Conservation (phyloP, 2,113 vertebrate genomes). For the Xiphophorus hellerii region DNA sequence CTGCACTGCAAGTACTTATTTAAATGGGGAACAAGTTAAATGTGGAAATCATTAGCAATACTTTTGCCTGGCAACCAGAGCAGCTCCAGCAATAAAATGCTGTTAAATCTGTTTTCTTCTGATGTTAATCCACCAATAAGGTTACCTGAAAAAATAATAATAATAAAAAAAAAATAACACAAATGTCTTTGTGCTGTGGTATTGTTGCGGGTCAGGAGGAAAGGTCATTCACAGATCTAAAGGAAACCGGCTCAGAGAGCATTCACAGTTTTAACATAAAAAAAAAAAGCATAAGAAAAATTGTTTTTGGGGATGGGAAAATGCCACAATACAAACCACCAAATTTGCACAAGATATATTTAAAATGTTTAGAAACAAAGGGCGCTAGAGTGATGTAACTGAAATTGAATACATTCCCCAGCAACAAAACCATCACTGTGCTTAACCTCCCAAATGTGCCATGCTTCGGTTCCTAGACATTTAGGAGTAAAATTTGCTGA, state of each 20-base stretch:
- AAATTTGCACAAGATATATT: neutral
- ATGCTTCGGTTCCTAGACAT: no score
- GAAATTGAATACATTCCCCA: no score
- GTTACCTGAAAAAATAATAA: neutral
- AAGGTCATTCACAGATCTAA: conserved; percentile 39
- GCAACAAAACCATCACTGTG: no score
- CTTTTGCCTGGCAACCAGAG: conserved; percentile 30
- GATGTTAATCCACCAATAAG: neutral
- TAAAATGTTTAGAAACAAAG: neutral
- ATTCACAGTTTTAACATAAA: conserved; percentile 78
- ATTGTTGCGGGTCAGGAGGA: conserved; percentile 36
- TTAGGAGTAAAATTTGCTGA: neutral
- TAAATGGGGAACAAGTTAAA: no score
- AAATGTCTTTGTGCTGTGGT: conserved; percentile 58
- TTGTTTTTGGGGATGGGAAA: conserved; percentile 37
- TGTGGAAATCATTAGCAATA: no score
- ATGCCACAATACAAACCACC: neutral
- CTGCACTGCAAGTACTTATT: neutral
- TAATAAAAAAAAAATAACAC: neutral
- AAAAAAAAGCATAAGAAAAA: conserved; percentile 47
- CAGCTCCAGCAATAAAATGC: conserved; percentile 46
- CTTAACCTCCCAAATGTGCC: neutral
- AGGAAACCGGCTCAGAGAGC: conserved; percentile 66
- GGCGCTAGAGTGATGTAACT: no score
- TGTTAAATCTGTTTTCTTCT: conserved; percentile 5